phyloP scores from a whole-genome alignment of 2,888 invertebrate species.

The Dryadula phaetusa region DNA sequence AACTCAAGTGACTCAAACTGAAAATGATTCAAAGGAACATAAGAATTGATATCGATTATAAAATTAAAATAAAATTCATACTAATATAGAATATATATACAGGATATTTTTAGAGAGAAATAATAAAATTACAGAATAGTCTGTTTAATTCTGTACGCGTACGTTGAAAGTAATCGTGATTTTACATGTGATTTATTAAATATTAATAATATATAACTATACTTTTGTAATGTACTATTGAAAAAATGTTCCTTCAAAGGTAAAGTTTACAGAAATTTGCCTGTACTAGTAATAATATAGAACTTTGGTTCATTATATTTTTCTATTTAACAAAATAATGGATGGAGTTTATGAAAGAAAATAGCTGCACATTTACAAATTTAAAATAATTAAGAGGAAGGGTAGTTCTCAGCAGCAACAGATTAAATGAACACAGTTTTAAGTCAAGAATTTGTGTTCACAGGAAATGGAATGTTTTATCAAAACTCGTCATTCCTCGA shows the following conservation, averaged over 20 bases:
- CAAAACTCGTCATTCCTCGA: slow-evolving; percentile 53
- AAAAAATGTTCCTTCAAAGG: background rate
- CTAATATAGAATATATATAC: background rate
- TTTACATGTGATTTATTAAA: background rate
- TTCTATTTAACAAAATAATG: background rate
- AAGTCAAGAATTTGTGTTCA: slow-evolving; percentile 50
- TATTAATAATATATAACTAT: background rate
- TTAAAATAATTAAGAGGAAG: slow-evolving; percentile 43
- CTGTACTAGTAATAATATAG: background rate
- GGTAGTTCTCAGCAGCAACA: slow-evolving; percentile 47
- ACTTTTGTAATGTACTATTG: background rate
- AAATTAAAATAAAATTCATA: background rate
- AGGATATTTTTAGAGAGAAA: background rate
- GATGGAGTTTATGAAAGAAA: background rate
- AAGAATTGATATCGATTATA: background rate
- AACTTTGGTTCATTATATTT: background rate
- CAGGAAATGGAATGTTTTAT: slow-evolving; percentile 60
- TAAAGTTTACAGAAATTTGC: background rate
- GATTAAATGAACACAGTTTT: slow-evolving; percentile 17
- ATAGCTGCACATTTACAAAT: background rate
- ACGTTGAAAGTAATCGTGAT: background rate
- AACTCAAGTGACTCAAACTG: slow-evolving; percentile 16
- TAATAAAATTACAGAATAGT: too few relatives aligned
- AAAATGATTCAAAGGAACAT: background rate
- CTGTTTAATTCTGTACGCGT: background rate